Evolutionary conservation across 2,113 vertebrate genomes (phyloP).

Genomic region (Sylvia atricapilla): DNA sequence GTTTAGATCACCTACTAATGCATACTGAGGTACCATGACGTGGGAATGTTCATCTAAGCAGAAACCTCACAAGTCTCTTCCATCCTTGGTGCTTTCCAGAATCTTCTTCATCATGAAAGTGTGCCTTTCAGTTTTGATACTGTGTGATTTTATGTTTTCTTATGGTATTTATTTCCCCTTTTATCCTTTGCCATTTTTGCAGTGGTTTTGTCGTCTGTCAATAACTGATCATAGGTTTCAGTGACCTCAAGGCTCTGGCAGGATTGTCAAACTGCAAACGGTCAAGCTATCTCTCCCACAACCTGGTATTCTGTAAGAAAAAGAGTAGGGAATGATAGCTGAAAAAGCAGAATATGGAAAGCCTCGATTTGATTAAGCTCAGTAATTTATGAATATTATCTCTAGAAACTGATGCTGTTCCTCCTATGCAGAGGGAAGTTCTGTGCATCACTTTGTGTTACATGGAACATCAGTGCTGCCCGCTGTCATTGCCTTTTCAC

Average conservation of each 20-base stretch:
- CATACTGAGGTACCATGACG: neutral
- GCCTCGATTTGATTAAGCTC: neutral
- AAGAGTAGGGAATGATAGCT: neutral
- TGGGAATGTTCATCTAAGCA: neutral
- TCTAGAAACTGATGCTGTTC: neutral
- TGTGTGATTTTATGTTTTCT: neutral
- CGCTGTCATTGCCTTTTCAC: neutral
- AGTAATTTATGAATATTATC: neutral
- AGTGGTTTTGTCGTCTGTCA: neutral
- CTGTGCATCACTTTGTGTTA: neutral
- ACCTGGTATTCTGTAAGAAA: neutral
- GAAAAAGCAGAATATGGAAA: neutral
- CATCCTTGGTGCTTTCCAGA: neutral
- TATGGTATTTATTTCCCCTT: neutral
- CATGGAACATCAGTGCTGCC: neutral
- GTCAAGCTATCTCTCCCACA: neutral
- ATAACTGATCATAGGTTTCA: neutral
- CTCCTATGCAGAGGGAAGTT: neutral
- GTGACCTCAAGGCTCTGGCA: neutral
- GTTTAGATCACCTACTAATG: neutral
- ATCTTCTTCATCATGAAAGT: neutral
- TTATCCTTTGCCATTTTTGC: neutral
- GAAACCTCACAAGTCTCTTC: neutral
- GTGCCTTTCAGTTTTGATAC: neutral
- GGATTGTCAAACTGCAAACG: neutral